Evolutionary conservation across 2,797 vertebrate genomes (phyloP), one percentile per base, ranked within the genome.

Genomic region (Crax fasciolata): DNA sequence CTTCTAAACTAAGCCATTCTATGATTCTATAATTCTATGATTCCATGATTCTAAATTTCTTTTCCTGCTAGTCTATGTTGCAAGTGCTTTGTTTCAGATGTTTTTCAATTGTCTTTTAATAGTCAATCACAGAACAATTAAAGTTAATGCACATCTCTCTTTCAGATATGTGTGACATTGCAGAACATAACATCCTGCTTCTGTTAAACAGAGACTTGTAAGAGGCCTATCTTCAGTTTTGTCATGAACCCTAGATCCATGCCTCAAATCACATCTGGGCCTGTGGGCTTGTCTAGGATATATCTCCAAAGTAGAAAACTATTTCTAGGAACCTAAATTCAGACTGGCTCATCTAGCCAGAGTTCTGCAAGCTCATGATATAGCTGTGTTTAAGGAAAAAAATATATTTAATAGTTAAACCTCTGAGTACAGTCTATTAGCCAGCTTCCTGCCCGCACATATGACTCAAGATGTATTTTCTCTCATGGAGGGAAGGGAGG

Each of bases 341-440:
- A 55, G 23, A 19, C 14, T 58, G 17, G 5, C 4, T 44, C 13
- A 59, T 39, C 8, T 19, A 73, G 24, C 0, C 1, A 70, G 18
- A 67, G 21, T 43, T 59, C 39, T 49, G 35, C 30, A 63, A 44
- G 13, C 21, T 21, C 38, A 20, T 9, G 7, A 51, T 27, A 35
- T 28, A 52, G 8, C 10, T 25, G 24, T 16, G 24, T 52, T 27
- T 14, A 52, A 28, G 24, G 11, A 7, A 12, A 24, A 72, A 14
- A 13, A 14, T 7, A 35, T 35, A 35, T 35, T 35, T 35, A 35
- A 35, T 35, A 35, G 35, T 35, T 35, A 35, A 35, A 35, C 35
- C 35, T 35, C 35, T 35, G 35, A 35, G 35, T 35, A 35, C 35
- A 35, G 35, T 35, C 35, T 35, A 35, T 35, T 35, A 35, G 35